Evolutionary conservation across 2,888 invertebrate species (phyloP).

Genomic region (Fissipunctia ypsillon): DNA sequence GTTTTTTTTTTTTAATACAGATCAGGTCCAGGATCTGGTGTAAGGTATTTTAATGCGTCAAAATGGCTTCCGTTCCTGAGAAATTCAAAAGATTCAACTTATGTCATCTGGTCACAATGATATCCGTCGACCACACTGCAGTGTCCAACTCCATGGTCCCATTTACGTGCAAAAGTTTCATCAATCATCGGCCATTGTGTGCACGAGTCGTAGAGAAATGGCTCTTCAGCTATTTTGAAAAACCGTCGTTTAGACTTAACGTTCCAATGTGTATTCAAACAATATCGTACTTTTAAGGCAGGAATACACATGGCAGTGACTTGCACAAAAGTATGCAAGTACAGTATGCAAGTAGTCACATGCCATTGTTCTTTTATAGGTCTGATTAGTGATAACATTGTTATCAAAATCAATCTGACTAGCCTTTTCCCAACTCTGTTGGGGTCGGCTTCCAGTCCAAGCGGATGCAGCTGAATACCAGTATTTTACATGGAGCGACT

Average conservation of each 20-base stretch:
- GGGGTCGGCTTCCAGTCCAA: too few relatives aligned
- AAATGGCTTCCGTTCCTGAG: background rate
- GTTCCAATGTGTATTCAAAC: conserved; percentile 16
- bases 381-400: background rate
- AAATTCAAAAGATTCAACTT: conserved; percentile 17
- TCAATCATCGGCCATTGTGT: conserved; percentile 59
- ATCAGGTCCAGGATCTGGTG: too few relatives aligned
- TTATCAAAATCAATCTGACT: too few relatives aligned
- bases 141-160: conserved; percentile 32
- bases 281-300: background rate
- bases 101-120: conserved; percentile 21
- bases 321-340: background rate
- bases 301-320: background rate
- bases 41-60: background rate
- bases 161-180: conserved; percentile 50
- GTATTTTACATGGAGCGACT: too few relatives aligned
- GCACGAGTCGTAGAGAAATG: conserved; percentile 34
- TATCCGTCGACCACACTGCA: conserved; percentile 16
- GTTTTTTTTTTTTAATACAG: too few relatives aligned
- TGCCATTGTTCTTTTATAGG: background rate
- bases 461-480: too few relatives aligned
- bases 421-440: too few relatives aligned
- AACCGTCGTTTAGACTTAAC: conserved; percentile 15
- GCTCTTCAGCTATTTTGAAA: conserved; percentile 21
- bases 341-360: too few relatives aligned